Evolutionary conservation across 2,888 invertebrate genomes (phyloP).

Genomic region (Eremobia ochroleuca): DNA sequence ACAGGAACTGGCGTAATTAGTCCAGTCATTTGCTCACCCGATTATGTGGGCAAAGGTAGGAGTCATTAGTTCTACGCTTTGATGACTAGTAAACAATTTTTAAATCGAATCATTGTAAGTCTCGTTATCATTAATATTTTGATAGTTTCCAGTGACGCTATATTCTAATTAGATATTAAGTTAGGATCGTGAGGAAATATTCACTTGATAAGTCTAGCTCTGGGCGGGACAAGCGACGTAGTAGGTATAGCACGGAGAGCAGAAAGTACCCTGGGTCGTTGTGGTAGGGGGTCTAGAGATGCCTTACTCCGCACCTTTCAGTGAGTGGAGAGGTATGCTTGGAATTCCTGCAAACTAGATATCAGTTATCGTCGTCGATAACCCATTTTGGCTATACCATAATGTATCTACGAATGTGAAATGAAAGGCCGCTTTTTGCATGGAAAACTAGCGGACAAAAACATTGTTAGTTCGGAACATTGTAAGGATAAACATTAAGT

Average conservation of each 20-base stretch:
- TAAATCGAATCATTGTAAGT: slow-evolving; percentile 2
- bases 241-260: slow-evolving; percentile 12
- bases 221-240: neutral
- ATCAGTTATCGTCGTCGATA: neutral
- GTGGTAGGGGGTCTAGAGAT: neutral
- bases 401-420: neutral
- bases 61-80: slow-evolving; percentile 36
- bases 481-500: slow-evolving; percentile 23
- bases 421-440: slow-evolving; percentile 3
- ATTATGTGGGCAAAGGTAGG: slow-evolving; percentile 52
- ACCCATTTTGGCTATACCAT: neutral
- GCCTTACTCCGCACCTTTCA: neutral
- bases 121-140: slow-evolving; percentile 19
- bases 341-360: neutral
- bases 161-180: neutral
- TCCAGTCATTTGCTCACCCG: slow-evolving; percentile 74
- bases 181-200: slow-evolving; percentile 12
- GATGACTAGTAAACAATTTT: slow-evolving; percentile 34
- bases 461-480: slow-evolving; percentile 27
- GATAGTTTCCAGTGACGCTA: slow-evolving; percentile 16
- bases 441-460: slow-evolving; percentile 13
- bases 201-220: slow-evolving; percentile 7
- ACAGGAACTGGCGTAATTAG: slow-evolving; percentile 84
- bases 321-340: neutral
- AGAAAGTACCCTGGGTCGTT: neutral